phyloP scores from a whole-genome alignment of 2,888 invertebrate genomes.

The Thymelicus acteon region DNA sequence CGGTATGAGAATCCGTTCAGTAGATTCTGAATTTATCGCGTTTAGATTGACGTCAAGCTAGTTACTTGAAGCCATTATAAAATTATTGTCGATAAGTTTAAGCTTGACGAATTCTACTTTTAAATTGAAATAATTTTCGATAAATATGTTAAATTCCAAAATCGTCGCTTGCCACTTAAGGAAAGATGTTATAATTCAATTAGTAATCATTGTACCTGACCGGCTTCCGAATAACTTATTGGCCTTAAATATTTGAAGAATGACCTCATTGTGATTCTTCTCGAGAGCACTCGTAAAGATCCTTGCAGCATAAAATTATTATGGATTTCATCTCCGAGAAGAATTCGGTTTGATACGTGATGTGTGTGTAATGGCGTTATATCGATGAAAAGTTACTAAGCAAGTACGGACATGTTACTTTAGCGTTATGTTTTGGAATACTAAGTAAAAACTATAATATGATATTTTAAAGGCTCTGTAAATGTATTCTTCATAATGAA shows the following conservation, averaged over 20 bases:
- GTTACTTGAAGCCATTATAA: too few species aligned
- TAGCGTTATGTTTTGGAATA: too few species aligned
- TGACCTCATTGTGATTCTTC: slow-evolving; percentile 26
- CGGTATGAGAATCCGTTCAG: too few species aligned
- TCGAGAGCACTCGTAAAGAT: slow-evolving; percentile 20
- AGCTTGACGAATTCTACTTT: slow-evolving; percentile 1
- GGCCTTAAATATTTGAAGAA: slow-evolving; percentile 26
- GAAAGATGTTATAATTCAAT: slow-evolving; percentile 29
- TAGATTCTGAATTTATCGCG: too few species aligned
- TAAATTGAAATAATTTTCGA: slow-evolving; percentile 18
- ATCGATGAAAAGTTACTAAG: too few species aligned
- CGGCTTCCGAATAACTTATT: slow-evolving; percentile 23
- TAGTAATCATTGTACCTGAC: slow-evolving; percentile 28
- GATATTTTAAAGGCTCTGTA: too few species aligned
- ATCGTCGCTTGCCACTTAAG: slow-evolving; percentile 7
- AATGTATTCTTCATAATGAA: too few species aligned
- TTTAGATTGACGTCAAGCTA: too few species aligned
- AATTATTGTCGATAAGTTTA: too few species aligned
- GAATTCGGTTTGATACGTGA: slow-evolving; percentile 18
- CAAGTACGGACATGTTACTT: too few species aligned
- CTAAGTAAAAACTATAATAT: too few species aligned
- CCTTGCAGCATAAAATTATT: slow-evolving; percentile 28
- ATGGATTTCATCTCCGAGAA: slow-evolving; percentile 15
- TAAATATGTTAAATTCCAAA: slow-evolving; percentile 21
- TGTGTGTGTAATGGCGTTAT: background rate